A percentile compares a stretch with the other conserved stretches of the same genome.
These are phyloP conservation scores for Neosalanx taihuensis DNA, from an alignment of 2,797 vertebrate genomes.

Conservation along the genomic window DNA sequence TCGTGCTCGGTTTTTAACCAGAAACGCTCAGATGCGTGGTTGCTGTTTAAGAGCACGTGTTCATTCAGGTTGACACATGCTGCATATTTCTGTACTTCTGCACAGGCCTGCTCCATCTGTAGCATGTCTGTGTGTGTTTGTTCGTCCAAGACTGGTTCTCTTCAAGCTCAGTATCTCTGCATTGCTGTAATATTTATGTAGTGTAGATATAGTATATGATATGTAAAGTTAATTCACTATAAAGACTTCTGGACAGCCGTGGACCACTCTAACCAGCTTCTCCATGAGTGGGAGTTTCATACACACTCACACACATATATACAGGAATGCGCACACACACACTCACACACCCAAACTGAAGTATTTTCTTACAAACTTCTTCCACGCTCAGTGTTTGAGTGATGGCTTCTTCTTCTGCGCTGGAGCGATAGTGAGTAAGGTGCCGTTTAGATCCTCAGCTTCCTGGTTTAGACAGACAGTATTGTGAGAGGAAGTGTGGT, in stretches of 20 bases:
- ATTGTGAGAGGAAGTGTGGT: background rate
- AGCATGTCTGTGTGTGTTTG: too few relatives aligned
- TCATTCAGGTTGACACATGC: too few relatives aligned
- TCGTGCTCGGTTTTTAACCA: too few relatives aligned
- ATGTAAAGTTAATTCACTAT: background rate
- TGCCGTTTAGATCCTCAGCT: background rate
- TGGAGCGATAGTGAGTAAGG: background rate
- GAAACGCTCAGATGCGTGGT: too few relatives aligned
- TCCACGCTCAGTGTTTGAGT: background rate
- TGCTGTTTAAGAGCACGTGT: too few relatives aligned
- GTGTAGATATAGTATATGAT: too few relatives aligned
- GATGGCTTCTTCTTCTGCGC: background rate
- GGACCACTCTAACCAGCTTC: background rate
- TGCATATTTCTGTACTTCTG: too few relatives aligned
- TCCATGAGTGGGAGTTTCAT: background rate
- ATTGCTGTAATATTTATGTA: background rate
- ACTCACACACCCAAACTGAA: background rate
- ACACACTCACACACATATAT: background rate
- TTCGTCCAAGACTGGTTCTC: background rate
- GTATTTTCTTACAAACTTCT: background rate
- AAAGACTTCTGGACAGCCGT: background rate
- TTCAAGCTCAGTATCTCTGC: background rate
- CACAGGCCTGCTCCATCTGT: too few relatives aligned
- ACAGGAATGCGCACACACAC: background rate
- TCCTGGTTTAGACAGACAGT: slow-evolving; percentile 1